A percentile compares a stretch with the other conserved stretches of the same genome.
phyloP scores from a whole-genome alignment of 1,140 invertebrate genomes.

The Alviniconcha marisindica region DNA sequence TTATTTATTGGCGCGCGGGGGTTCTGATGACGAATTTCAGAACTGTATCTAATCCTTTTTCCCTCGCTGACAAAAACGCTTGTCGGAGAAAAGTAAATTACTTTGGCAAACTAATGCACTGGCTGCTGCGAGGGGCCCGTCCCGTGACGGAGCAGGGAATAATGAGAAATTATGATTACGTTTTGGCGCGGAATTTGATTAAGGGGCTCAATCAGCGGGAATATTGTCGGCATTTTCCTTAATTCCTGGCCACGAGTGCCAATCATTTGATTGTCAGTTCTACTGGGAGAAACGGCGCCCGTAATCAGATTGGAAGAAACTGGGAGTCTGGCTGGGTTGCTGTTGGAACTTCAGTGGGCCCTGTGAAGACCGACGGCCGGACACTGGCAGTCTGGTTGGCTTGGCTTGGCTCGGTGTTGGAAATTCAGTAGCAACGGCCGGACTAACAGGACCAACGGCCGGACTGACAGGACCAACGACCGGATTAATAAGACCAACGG shows the following conservation, averaged over 20 bases:
- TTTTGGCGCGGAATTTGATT: slow-evolving; percentile 44
- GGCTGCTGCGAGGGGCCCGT: neutral
- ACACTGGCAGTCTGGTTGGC: too few relatives aligned
- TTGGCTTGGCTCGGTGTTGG: too few relatives aligned
- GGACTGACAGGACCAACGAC: too few relatives aligned
- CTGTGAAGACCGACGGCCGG: too few relatives aligned
- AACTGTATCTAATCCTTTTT: slow-evolving; percentile 40
- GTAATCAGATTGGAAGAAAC: neutral
- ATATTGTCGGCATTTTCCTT: slow-evolving; percentile 44
- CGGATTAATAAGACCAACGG: too few relatives aligned
- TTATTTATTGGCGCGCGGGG: neutral
- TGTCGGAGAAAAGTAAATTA: slow-evolving; percentile 39
- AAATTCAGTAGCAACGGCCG: too few relatives aligned
- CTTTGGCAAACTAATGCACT: slow-evolving; percentile 37
- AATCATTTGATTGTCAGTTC: slow-evolving; percentile 44
- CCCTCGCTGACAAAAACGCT: slow-evolving; percentile 26
- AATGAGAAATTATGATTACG: slow-evolving; percentile 48
- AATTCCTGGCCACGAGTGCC: slow-evolving; percentile 38
- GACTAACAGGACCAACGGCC: too few relatives aligned
- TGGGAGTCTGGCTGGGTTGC: too few relatives aligned
- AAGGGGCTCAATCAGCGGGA: slow-evolving; percentile 41
- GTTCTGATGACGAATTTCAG: slow-evolving; percentile 27
- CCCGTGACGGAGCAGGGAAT: slow-evolving; percentile 5
- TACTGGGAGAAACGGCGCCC: slow-evolving; percentile 27
- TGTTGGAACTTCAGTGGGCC: too few relatives aligned